Conservation (phyloP, 2,888 invertebrate species). For the Theretra japonica region DNA sequence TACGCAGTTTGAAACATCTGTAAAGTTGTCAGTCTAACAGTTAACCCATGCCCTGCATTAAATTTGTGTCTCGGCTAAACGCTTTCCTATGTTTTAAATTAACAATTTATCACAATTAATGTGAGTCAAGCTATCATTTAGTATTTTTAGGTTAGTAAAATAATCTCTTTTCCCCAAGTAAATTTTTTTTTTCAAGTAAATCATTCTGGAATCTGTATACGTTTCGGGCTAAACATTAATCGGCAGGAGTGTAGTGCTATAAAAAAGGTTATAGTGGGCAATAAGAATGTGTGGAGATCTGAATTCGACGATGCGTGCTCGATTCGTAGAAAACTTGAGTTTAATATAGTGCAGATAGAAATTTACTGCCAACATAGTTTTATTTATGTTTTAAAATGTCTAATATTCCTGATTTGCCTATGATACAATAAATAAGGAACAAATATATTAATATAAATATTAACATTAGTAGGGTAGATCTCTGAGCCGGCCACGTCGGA, state of each 20-base stretch:
- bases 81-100: neutral
- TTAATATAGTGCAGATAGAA: neutral
- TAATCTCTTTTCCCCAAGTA: neutral
- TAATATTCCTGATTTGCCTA: no score
- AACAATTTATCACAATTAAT: neutral
- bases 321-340: neutral
- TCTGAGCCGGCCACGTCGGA: no score
- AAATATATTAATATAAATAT: no score
- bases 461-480: no score
- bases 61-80: neutral
- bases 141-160: neutral
- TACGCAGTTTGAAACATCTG: no score
- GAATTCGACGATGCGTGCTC: neutral
- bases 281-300: constrained; percentile 5
- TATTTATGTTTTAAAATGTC: neutral
- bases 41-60: neutral
- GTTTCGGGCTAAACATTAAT: neutral
- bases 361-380: neutral
- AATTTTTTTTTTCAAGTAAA: neutral
- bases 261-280: neutral
- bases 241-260: neutral
- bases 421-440: no score
- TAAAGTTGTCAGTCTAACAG: neutral
- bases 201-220: neutral
- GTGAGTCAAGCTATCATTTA: neutral